These are phyloP conservation scores for Trachythela sp. DNA, from an alignment of 64 coral and sea anemone species.

Conservation along the genomic window DNA sequence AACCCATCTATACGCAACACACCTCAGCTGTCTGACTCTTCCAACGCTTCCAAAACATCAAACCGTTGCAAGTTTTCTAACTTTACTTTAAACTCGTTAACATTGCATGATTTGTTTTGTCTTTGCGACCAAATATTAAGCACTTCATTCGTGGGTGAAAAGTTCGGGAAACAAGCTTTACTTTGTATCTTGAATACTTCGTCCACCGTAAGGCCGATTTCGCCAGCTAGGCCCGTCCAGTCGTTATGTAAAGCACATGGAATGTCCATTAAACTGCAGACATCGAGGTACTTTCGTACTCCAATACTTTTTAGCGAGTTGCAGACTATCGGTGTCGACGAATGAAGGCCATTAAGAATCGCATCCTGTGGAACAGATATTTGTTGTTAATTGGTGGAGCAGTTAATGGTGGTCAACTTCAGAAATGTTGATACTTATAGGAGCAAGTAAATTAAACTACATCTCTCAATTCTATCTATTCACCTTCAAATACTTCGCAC, in stretches of 20 bases:
- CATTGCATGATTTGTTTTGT: slow-evolving; percentile 19
- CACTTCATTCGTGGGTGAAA: slow-evolving; percentile 56
- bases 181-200: slow-evolving; percentile 38
- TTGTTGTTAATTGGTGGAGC: not conserved
- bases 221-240: slow-evolving; percentile 53
- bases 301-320: not conserved
- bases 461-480: no score
- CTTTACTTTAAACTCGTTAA: slow-evolving; percentile 35
- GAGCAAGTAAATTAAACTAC: no score
- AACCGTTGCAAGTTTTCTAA: slow-evolving; percentile 37
- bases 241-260: not conserved
- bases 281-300: not conserved
- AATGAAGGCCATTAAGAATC: not conserved
- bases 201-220: slow-evolving; percentile 20
- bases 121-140: slow-evolving; percentile 41
- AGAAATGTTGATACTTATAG: no score
- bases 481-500: no score
- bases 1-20: no score
- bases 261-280: slow-evolving; percentile 2
- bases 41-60: slow-evolving; percentile 19
- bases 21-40: not conserved
- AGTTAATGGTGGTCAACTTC: not conserved
- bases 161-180: slow-evolving; percentile 16
- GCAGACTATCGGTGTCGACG: not conserved
- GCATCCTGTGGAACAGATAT: not conserved